Base-by-base conservation (phyloP, 2,113 vertebrate genomes). In the Sapajus apella region DNA sequence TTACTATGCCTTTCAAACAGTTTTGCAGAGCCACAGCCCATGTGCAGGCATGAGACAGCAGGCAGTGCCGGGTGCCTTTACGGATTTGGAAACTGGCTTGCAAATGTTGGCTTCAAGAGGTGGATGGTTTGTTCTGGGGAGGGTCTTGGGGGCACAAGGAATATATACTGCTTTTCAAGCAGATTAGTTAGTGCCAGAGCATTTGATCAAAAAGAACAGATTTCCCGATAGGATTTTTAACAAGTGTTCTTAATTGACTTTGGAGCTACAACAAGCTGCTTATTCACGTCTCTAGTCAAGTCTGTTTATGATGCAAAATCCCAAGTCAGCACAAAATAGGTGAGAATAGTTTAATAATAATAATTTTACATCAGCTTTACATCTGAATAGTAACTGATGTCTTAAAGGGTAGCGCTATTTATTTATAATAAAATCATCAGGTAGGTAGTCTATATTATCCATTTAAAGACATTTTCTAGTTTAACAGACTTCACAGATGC, bases 211-310 rank as follows among this genome's bases (percentile, higher is more conserved):
- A 96, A 73, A 70, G 50, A 96, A 73, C 56, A 82, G 79, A 84
- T 90, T 82, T 96, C 86, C 64, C 40, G 43, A 12, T 5, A 82
- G 30, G 23, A 89, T 13, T 58, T 76, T 80, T 70, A 93, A 94
- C 70, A 95, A 95, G 84, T 81, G 30, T 32, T 21, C 66, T 91
- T 89, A 76, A 90, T 43, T 93, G 90, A 81, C 87, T 95, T 94
- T 90, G 75, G 43, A 91, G 13, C 76, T 86, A 58, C 32, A 92
- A 76, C 45, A 77, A 95, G 92, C 64, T n/a, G 30, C 68, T 81
- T 88, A 21, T 94, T 94, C 9, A 17, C 11, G 43, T 84, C 90
- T 55, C 47, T 1, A 64, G 45, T 4, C 40, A 13, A 30, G 61
- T 64, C n/a, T 82, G 76, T 66, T 61, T 21, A 25, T 43, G 47